Base-by-base conservation (phyloP, 2,113 vertebrate genomes). In the Microtus oregoni region DNA sequence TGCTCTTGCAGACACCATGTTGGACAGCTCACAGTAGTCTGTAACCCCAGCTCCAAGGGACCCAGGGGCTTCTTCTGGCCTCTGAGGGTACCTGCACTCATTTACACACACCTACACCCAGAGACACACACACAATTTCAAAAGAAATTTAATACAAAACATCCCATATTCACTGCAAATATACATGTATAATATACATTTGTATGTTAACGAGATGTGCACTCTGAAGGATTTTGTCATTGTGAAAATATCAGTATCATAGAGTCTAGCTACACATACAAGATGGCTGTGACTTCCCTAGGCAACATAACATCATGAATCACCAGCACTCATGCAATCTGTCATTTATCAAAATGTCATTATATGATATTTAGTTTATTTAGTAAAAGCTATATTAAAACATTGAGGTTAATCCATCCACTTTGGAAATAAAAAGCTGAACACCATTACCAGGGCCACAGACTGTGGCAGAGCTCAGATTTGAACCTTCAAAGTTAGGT, bases 381-480 rank as follows among this genome's bases (percentile, higher is more conserved):
- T 78, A 83, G 9, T n/a, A 19, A 88, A 88, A 92, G 41, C 3
- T 41, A 19, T 50, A 22, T 44, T 11, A 93, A 89, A 38, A 86
- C 20, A 13, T 7, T 73, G 72, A 44, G 35, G 22, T 79, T 70
- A 95, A 78, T 83, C 47, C 30, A 86, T 22, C 28, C 47, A 79
- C 76, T 94, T 83, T 77, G 90, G 1, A 92, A 58, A 67, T 7
- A 77, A 22, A 94, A 97, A 61, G 32, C 15, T 35, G 1, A 93
- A 65, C 52, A 19, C 24, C 7, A 86, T 58, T 6, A 8, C n/a
- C 14, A 70, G 86, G 7, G 14, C 17, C 1, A 1, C 10, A 19
- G 6, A 41, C 2, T n/a, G 44, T 0, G 0, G 7, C 44, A n/a
- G 11, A 96, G 50, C 4, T 58, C 83, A 38, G 35, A 75, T 30